Conservation (phyloP, 2,888 invertebrate genomes). For the Choristoneura rosaceana region DNA sequence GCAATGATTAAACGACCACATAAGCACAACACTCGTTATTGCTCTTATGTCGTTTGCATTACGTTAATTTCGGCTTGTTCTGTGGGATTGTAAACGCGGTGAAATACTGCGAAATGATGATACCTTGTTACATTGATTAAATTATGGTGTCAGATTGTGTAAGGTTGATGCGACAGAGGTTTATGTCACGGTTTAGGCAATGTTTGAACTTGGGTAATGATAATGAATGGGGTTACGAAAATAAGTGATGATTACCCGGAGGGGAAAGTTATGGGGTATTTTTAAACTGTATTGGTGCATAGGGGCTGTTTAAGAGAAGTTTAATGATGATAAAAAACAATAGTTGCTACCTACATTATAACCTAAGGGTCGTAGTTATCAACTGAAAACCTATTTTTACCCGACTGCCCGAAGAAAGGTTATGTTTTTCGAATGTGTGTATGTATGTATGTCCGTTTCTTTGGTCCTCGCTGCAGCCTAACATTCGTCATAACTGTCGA, state of each 20-base stretch:
- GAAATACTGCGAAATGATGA: constrained; percentile 5
- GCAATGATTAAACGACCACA: constrained; percentile 4
- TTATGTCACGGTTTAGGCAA: background rate
- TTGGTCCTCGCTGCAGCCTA: too few species aligned
- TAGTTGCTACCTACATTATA: too few species aligned
- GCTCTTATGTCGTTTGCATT: background rate
- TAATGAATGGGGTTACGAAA: constrained; percentile 1
- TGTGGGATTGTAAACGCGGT: background rate
- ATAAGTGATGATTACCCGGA: background rate
- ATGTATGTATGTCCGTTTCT: too few species aligned
- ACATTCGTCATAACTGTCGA: too few species aligned
- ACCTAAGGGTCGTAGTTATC: too few species aligned
- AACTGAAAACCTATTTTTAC: too few species aligned
- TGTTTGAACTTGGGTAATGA: background rate
- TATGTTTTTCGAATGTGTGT: too few species aligned
- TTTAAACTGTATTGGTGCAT: background rate
- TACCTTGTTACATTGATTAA: background rate
- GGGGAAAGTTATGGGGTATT: background rate
- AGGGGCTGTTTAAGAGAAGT: too few species aligned
- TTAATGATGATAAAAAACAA: too few species aligned
- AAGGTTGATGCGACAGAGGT: background rate
- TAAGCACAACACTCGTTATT: background rate
- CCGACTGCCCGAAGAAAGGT: too few species aligned
- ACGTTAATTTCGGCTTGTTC: background rate
- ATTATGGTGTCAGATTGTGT: constrained; percentile 6